A percentile compares a stretch with the other conserved stretches of the same genome.
These are phyloP conservation scores for Drosophila fuyamai DNA, from an alignment of 1,140 invertebrate genomes.

Conservation along the genomic window DNA sequence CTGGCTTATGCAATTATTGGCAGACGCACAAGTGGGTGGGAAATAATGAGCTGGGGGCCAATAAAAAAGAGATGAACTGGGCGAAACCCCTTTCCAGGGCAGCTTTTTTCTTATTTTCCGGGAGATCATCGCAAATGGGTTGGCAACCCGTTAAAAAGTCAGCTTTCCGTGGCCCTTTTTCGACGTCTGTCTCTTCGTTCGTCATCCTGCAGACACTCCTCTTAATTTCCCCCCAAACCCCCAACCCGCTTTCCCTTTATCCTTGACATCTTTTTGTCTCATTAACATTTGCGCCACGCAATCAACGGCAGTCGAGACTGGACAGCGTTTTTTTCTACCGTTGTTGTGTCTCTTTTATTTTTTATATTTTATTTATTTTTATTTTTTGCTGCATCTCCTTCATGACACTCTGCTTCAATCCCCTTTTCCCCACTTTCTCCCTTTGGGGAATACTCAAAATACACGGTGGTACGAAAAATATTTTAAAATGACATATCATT, in stretches of 20 bases:
- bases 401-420: constrained; percentile 13
- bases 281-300: constrained; percentile 64
- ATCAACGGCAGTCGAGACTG: constrained; percentile 39
- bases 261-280: constrained; percentile 58
- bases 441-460: not conserved
- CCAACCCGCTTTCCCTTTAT: not conserved
- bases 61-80: too few relatives aligned
- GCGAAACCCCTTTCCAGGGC: not conserved
- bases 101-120: constrained; percentile 21
- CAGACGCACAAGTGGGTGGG: not conserved
- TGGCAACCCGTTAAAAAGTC: constrained; percentile 32
- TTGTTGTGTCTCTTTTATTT: not conserved
- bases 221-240: not conserved
- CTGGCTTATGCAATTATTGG: constrained; percentile 27
- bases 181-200: not conserved
- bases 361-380: not conserved
- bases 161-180: constrained; percentile 10
- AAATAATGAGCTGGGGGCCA: constrained; percentile 1
- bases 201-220: not conserved
- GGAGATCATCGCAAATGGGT: constrained; percentile 35
- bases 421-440: not conserved
- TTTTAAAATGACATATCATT: not conserved
- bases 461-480: constrained; percentile 1
- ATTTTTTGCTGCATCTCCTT: constrained; percentile 9
- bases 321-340: constrained; percentile 1